These are phyloP conservation scores for Tetramorium bicarinatum DNA, from an alignment of 2,888 invertebrate species.

Conservation along the genomic window DNA sequence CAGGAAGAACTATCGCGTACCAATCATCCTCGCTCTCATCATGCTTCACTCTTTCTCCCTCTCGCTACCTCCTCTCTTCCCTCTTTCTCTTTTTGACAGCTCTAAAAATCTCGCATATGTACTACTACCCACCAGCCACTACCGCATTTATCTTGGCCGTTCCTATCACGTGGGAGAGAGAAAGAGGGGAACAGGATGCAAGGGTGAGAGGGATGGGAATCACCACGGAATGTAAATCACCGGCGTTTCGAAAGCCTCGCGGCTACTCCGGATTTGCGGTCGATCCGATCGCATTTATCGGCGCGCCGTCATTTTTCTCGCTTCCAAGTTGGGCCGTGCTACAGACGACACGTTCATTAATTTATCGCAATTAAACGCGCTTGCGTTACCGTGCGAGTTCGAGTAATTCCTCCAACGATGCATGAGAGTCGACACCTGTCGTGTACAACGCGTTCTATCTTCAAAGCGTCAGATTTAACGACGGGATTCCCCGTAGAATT, in stretches of 20 bases:
- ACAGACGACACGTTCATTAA: conserved; percentile 32
- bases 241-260: conserved; percentile 38
- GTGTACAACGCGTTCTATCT: background rate
- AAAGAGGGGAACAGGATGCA: background rate
- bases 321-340: background rate
- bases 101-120: conserved; percentile 23
- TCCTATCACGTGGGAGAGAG: conserved; percentile 24
- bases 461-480: conserved; percentile 27
- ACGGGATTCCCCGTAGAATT: conserved; percentile 1
- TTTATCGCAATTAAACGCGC: conserved; percentile 35
- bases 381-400: background rate
- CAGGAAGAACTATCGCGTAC: conserved; percentile 23
- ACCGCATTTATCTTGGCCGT: conserved; percentile 33
- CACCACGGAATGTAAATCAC: conserved; percentile 37
- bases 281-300: conserved; percentile 44
- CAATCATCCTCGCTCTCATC: background rate
- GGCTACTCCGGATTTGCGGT: conserved; percentile 41
- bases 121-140: conserved; percentile 10
- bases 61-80: too few relatives aligned
- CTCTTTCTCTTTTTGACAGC: background rate
- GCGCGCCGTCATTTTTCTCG: conserved; percentile 41
- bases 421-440: conserved; percentile 26
- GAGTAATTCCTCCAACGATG: conserved; percentile 18
- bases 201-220: background rate
- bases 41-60: background rate